Evolutionary conservation across 2,888 invertebrate genomes (phyloP).

Genomic region (Thera obeliscata): DNA sequence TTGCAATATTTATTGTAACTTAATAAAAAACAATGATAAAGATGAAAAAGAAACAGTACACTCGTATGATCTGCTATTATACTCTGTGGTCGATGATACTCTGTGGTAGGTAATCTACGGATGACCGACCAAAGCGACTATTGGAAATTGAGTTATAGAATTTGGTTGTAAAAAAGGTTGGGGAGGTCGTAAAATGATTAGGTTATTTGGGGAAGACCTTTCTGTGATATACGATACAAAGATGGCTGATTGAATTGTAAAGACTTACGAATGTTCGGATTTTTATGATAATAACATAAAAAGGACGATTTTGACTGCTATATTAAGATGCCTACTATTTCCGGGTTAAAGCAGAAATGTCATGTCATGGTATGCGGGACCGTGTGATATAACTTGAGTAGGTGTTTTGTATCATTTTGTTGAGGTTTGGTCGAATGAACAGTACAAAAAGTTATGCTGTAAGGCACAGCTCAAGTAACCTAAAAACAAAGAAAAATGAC

Average conservation of each 20-base stretch:
- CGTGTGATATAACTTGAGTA: no score
- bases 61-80: no score
- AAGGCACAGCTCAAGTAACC: no score
- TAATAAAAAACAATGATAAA: no score
- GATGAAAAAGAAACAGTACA: no score
- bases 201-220: constrained; percentile 31
- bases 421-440: no score
- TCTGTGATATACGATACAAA: constrained; percentile 19
- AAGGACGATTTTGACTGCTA: constrained; percentile 5
- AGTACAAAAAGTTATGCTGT: no score
- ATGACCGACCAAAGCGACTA: constrained; percentile 25
- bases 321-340: not conserved
- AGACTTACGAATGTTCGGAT: constrained; percentile 9
- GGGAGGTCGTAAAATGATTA: constrained; percentile 34
- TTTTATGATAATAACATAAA: constrained; percentile 16
- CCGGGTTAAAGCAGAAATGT: constrained; percentile 1
- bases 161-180: constrained; percentile 31
- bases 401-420: no score
- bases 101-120: constrained; percentile 5
- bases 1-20: no score
- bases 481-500: no score
- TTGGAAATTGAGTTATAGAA: constrained; percentile 39
- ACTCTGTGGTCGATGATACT: not conserved
- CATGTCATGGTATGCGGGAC: constrained; percentile 1
- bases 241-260: constrained; percentile 29